Evolutionary conservation across 2,797 vertebrate species (phyloP), one percentile per base, ranked within the genome.

Genomic region (Pelodytes ibericus): DNA sequence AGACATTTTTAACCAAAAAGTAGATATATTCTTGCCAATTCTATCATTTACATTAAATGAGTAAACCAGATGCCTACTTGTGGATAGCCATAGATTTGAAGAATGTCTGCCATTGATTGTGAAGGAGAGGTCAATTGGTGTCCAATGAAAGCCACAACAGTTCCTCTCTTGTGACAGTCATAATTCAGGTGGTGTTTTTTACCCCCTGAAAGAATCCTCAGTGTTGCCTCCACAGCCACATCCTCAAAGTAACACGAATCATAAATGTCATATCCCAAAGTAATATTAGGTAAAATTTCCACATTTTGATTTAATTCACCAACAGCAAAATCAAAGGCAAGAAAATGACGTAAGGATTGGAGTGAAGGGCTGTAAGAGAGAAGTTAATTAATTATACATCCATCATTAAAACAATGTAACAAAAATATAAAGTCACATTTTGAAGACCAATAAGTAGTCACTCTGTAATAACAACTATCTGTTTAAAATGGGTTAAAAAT

Each of bases 251-350:
- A 3, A 20, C 63, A 49, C 20, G 63, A 16, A 16, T 66, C 63
- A 49, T 66, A 66, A 3, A 66, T 49, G 10, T 41, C 18, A 27
- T 47, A 66, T n/a, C 63, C 63, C 63, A 66, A 15, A 18, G 63
- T 66, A 9, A 20, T 41, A 33, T 64, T 64, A 11, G 61, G 36
- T 16, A 41, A 18, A 41, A 64, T 33, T 2, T 25, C 8, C 6
- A 3, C 24, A 18, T 41, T 18, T 4, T 44, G 18, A 9, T 64
- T 64, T 2, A 64, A 41, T 39, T 64, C 61, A 2, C 41, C 18
- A 16, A 64, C 13, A 15, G 61, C 61, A 64, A 41, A 64, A 9
- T 27, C 11, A 20, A 66, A 66, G 5, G 63, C 41, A 3, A 66
- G 39, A 16, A 26, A 66, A n/a, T 66, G 63, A 2, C 63, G 39